Base-by-base conservation (phyloP, 2,113 vertebrate genomes). In the Centropus unirufus region DNA sequence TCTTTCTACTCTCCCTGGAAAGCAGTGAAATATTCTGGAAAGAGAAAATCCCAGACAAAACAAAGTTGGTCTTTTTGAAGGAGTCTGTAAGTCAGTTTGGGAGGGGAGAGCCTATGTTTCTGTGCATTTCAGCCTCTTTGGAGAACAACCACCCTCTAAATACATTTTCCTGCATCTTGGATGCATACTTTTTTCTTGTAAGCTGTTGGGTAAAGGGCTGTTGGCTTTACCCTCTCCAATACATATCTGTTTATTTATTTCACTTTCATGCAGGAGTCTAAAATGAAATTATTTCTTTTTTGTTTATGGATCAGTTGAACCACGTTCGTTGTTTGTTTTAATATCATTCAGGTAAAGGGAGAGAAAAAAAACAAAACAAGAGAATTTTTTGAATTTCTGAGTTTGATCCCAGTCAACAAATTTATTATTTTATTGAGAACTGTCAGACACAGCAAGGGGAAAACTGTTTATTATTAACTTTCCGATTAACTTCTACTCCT, bases 311-410 rank as follows among this genome's bases (percentile, higher is more conserved):
- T 20, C 20, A 58, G 12, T 74, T 22, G 12, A 70, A 62, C 30
- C 3, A 34, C 54, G n/a, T 8, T 62, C 4, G 27, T n/a, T 78
- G 4, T 64, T 63, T 59, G 4, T 1, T 34, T 92, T 67, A 70
- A 46, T 58, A 26, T 62, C 8, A 20, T 58, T 88, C 44, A 72
- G 11, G 4, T 59, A 70, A 87, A 9, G 2, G 7, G 6, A 72
- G 13, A 29, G 36, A 36, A 19, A 3, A 5, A 19, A 58, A 39
- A 5, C 3, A n/a, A n/a, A n/a, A n/a, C 2, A 9, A 0, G 19
- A 69, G 9, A 77, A 91, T 77, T 77, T 69, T 11, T 8, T 49
- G 14, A 75, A 80, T 68, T 91, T 59, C 46, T 30, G 9, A 36
- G 36, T 85, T 75, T 59, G 34, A 51, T 58, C 10, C 3, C 26